These are phyloP conservation scores for Hippasteria phrygiana DNA, from an alignment of 53 echinoderm and acorn worm genomes.

Conservation along the genomic window DNA sequence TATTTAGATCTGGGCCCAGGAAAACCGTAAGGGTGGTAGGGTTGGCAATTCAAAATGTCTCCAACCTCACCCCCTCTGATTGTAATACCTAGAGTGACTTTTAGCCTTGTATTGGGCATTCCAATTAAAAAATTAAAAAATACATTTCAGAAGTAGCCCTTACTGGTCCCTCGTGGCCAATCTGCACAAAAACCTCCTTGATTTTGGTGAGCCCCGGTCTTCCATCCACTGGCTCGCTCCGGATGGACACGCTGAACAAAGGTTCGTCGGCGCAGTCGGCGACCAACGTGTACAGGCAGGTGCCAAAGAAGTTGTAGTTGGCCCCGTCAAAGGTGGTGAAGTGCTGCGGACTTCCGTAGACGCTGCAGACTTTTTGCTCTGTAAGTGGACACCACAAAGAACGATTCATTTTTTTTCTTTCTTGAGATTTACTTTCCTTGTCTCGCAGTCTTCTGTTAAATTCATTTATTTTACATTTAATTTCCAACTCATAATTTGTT, in stretches of 20 bases:
- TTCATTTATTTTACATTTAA: no score
- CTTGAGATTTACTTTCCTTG: background rate
- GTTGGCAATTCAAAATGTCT: no score
- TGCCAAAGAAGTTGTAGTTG: conserved; percentile 61
- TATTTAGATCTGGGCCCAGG: no score
- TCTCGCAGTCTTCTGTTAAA: no score
- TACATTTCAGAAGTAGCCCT: background rate
- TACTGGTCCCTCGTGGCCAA: background rate
- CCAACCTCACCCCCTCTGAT: no score
- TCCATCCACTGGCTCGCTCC: background rate
- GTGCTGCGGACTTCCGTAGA: conserved; percentile 45
- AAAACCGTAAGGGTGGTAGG: no score
- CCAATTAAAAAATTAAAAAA: background rate
- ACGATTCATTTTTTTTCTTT: background rate
- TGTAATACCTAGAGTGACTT: no score
- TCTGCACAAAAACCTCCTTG: background rate
- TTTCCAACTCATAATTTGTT: no score
- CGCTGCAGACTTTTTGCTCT: conserved; percentile 15
- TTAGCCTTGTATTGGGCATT: no score
- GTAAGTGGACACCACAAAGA: background rate
- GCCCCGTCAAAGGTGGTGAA: conserved; percentile 62
- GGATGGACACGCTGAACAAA: background rate
- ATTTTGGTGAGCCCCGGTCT: conserved; percentile 30
- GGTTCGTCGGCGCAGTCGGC: conserved; percentile 5
- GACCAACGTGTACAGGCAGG: conserved; percentile 55